phyloP scores from a whole-genome alignment of 2,797 vertebrate genomes.

The Hirundo rustica region DNA sequence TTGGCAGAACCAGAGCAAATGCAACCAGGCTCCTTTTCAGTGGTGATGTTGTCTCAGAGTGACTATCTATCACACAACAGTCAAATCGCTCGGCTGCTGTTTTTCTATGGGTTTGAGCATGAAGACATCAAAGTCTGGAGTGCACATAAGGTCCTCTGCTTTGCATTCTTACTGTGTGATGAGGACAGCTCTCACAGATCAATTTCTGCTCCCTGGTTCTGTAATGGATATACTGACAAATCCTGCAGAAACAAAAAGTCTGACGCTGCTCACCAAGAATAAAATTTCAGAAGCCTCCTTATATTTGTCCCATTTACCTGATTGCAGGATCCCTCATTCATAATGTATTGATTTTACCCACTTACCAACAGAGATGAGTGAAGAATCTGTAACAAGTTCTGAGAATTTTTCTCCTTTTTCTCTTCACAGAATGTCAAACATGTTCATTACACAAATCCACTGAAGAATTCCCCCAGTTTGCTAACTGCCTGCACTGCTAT shows the following conservation, averaged over 20 bases:
- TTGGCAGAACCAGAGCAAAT: slow-evolving; percentile 66
- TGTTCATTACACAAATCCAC: not conserved
- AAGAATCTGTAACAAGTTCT: not conserved
- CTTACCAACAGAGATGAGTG: not conserved
- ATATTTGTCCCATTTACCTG: not conserved
- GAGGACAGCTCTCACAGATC: slow-evolving; percentile 36
- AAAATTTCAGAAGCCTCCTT: slow-evolving; percentile 1
- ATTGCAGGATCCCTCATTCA: slow-evolving; percentile 24
- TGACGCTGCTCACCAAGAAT: not conserved
- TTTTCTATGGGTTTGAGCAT: not conserved
- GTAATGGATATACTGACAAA: slow-evolving; percentile 27
- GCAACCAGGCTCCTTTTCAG: slow-evolving; percentile 44
- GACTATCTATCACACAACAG: slow-evolving; percentile 19
- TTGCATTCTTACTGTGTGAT: not conserved
- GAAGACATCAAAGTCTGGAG: slow-evolving; percentile 16
- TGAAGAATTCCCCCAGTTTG: not conserved
- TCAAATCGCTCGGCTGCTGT: not conserved
- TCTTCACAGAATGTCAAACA: not conserved
- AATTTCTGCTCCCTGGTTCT: slow-evolving; percentile 25
- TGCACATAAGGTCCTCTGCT: slow-evolving; percentile 2
- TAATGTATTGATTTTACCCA: slow-evolving; percentile 8
- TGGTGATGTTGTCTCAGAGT: slow-evolving; percentile 10
- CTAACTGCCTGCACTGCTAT: not conserved
- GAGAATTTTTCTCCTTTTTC: not conserved
- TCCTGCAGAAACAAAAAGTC: not conserved